These are phyloP conservation scores for Anastrepha obliqua DNA, from an alignment of 1,140 invertebrate genomes.

Conservation along the genomic window DNA sequence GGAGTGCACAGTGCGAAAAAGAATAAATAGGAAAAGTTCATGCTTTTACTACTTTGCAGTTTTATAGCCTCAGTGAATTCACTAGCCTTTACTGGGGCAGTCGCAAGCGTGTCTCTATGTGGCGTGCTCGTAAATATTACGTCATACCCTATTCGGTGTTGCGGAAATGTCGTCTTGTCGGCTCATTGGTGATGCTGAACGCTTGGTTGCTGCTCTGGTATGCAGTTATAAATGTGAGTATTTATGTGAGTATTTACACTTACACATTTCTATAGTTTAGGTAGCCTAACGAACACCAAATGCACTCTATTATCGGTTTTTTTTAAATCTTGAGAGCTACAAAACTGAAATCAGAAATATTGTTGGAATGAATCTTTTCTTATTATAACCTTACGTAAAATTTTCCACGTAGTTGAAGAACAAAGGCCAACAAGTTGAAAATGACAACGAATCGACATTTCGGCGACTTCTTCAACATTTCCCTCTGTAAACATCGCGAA, in stretches of 20 bases:
- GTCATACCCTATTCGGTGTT: conserved; percentile 50
- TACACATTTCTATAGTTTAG: too few relatives aligned
- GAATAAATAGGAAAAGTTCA: background rate
- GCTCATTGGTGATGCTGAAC: conserved; percentile 53
- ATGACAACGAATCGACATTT: too few relatives aligned
- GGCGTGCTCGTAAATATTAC: conserved; percentile 54
- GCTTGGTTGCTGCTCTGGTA: conserved; percentile 55
- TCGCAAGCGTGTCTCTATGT: conserved; percentile 50
- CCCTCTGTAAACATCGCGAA: too few relatives aligned
- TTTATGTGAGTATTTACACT: background rate
- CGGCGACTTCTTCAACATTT: too few relatives aligned
- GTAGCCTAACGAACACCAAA: too few relatives aligned
- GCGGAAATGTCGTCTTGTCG: conserved; percentile 54
- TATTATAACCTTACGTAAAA: too few relatives aligned
- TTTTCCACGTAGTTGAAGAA: too few relatives aligned
- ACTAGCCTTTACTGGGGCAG: conserved; percentile 32
- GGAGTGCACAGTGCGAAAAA: background rate
- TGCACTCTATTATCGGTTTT: too few relatives aligned
- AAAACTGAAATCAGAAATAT: too few relatives aligned
- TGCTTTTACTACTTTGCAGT: background rate
- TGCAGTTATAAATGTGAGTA: conserved; percentile 55
- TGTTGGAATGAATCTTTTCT: too few relatives aligned
- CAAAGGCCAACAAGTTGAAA: too few relatives aligned
- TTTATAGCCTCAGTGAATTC: conserved; percentile 54
- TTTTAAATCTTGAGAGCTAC: too few relatives aligned